Base-by-base conservation (phyloP, 2,113 vertebrate species). In the Odocoileus virginianus region DNA sequence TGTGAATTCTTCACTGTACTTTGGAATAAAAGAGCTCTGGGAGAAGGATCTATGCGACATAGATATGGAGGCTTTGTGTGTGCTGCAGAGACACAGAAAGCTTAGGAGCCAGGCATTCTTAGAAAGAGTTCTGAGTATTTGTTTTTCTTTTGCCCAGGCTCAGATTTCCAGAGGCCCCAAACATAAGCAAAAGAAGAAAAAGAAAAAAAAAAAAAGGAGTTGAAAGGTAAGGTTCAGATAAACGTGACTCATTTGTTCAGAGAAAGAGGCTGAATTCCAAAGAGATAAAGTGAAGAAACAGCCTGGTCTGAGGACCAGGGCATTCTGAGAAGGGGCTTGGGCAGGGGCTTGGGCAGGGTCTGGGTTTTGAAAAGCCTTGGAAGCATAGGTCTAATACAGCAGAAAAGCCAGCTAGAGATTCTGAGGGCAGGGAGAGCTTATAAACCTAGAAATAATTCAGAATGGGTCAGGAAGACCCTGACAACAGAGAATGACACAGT, bases 141-240 rank as follows among this genome's bases (percentile, higher is more conserved):
- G 88, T 88, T 97, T 97, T 96, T 78, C 93, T 97, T 96, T 93
- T 93, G 89, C 12, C 54, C 55, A 61, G 86, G 58, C 78, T 98
- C 96, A 78, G 79, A 91, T 98, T 97, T 97, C 89, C 76, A 93
- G 97, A 95, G 97, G 78, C 89, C 85, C 84, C 89, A 97, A 93
- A 95, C 82, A 78, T 86, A 67, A 94, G 93, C 36, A 95, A 78
- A 92, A 95, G 87, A 64, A 83, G 54, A 36, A 47, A 12, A 25
- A 28, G 12, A 28, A 47, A 6, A 14, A 55, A 55, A 36, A 84
- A 92, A 85, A 52, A 45, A 76, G 27, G 27, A 95, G 92, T 81
- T 94, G 87, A 87, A 92, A 95, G 85, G 88, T 93, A 87, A 88
- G 85, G 36, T 95, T 97, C 64, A 86, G 76, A 90, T 76, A 94